These are phyloP conservation scores for Sitobion miscanthi DNA, from an alignment of 1,140 invertebrate species.

Conservation along the genomic window DNA sequence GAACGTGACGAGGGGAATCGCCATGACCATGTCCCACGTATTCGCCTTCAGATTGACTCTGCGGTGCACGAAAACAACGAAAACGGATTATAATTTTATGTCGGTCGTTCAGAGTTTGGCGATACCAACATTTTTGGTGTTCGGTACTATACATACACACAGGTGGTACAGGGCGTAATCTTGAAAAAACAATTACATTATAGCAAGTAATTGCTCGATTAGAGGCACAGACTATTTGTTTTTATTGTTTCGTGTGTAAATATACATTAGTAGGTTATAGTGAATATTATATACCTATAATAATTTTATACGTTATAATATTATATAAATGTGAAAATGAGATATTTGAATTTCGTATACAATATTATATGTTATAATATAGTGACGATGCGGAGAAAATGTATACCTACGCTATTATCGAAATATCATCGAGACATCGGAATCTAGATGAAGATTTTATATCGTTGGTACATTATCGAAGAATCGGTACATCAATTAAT, in stretches of 20 bases:
- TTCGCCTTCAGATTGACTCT: background rate
- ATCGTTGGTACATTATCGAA: background rate
- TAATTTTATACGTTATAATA: no score
- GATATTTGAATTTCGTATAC: no score
- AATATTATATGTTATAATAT: no score
- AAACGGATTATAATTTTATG: background rate
- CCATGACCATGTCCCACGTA: background rate
- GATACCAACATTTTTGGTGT: background rate
- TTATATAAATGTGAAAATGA: no score
- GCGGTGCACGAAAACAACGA: background rate
- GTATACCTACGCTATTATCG: background rate
- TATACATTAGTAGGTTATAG: no score
- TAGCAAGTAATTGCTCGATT: no score
- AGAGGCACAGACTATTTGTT: no score
- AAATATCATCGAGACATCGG: background rate
- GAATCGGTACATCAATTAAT: background rate
- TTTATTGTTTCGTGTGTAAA: no score
- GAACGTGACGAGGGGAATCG: conserved; percentile 15
- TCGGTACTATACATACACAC: no score
- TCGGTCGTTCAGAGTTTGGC: background rate
- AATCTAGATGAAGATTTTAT: background rate
- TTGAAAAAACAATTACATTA: no score
- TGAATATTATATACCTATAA: no score
- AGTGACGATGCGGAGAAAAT: background rate
- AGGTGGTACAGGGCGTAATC: no score